phyloP scores from a whole-genome alignment of 1,140 invertebrate species.

The Ceratina australensis region DNA sequence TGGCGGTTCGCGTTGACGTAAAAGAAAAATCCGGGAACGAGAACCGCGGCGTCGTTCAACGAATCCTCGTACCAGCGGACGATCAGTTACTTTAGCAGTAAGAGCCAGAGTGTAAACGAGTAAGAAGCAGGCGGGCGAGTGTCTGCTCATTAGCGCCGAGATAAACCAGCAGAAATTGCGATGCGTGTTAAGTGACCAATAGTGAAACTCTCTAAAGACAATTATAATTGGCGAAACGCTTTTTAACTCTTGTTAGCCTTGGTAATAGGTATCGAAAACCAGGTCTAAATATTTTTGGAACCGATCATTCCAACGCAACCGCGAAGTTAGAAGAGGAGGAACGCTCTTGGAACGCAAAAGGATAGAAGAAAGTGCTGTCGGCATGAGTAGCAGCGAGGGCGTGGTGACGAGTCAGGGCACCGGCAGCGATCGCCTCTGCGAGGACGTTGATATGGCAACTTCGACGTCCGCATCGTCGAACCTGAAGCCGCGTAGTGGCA shows the following conservation, averaged over 20 bases:
- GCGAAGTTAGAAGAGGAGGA: neutral
- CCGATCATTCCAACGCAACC: neutral
- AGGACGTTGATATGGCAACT: constrained; percentile 75
- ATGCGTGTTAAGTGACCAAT: constrained; percentile 2
- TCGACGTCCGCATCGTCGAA: constrained; percentile 74
- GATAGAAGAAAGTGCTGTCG: neutral
- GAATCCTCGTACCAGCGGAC: neutral
- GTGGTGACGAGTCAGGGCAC: constrained; percentile 69
- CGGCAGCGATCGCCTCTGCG: constrained; percentile 64
- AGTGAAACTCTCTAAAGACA: neutral
- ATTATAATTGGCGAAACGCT: neutral
- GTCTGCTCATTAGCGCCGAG: neutral
- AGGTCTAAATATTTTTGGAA: neutral
- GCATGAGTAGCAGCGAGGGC: constrained; percentile 69
- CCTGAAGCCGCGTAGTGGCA: constrained; percentile 75
- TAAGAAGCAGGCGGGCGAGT: neutral
- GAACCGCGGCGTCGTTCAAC: neutral
- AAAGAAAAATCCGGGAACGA: neutral
- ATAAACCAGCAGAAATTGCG: neutral
- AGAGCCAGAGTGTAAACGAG: neutral
- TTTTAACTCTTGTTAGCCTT: neutral
- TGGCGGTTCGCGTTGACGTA: neutral
- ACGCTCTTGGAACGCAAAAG: neutral
- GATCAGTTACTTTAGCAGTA: neutral
- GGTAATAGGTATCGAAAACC: neutral